Percentiles rank a stretch among this genome's conserved stretches.
Conservation (phyloP, 2,888 invertebrate species). For the Lepetodrilus schrolli region DNA sequence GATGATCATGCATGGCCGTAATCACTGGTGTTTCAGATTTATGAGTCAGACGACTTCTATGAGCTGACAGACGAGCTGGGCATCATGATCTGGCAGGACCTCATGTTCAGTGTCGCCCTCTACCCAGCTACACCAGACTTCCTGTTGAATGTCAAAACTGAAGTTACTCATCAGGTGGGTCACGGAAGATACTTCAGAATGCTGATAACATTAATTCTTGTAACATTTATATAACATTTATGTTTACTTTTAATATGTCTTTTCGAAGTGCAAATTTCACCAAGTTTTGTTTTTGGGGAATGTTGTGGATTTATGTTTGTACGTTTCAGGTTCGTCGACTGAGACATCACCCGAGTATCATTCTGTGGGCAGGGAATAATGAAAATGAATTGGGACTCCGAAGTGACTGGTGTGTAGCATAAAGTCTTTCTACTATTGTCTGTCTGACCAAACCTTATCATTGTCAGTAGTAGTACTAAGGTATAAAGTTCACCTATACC, state of each 20-base stretch:
- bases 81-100: constrained; percentile 96
- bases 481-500: no score
- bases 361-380: constrained; percentile 94
- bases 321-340: constrained; percentile 81
- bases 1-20: no score
- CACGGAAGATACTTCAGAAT: no score
- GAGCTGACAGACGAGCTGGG: constrained; percentile 88
- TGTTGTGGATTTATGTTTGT: no score
- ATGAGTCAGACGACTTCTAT: constrained; percentile 93
- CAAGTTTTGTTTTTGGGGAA: no score
- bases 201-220: no score
- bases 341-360: constrained; percentile 89
- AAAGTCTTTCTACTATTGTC: no score
- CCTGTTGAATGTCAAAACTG: constrained; percentile 83
- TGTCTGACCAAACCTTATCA: no score
- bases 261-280: no score
- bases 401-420: constrained; percentile 82
- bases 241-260: no score
- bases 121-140: constrained; percentile 85
- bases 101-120: constrained; percentile 96
- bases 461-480: no score
- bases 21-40: constrained; percentile 79
- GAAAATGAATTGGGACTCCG: constrained; percentile 94
- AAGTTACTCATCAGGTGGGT: constrained; percentile 86
- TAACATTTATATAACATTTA: no score